Percentiles rank a stretch among this genome's conserved stretches.
These are phyloP conservation scores for Leuctra nigra DNA, from an alignment of 2,888 invertebrate species.

Conservation along the genomic window DNA sequence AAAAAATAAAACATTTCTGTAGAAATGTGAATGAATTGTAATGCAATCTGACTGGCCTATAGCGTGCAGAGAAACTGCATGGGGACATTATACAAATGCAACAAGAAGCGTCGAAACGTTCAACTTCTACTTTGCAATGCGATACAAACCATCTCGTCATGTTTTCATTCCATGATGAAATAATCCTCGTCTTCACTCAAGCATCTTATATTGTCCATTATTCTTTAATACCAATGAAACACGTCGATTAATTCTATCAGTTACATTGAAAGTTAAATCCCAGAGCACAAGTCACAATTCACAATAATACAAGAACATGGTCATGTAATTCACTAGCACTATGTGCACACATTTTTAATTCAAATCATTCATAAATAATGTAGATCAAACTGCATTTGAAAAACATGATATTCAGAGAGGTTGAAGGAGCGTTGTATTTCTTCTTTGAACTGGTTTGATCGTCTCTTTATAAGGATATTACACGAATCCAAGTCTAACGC, in stretches of 20 bases:
- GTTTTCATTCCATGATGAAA: no score
- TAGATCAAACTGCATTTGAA: slow-evolving; percentile 19
- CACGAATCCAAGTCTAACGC: slow-evolving; percentile 22
- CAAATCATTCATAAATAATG: slow-evolving; percentile 21
- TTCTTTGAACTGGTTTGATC: slow-evolving; percentile 19
- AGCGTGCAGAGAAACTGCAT: no score
- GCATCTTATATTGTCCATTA: no score
- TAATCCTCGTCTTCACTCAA: no score
- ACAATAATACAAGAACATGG: not conserved
- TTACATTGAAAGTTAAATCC: not conserved
- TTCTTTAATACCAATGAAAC: not conserved
- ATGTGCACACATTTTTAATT: not conserved
- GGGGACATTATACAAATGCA: no score
- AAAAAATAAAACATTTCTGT: no score
- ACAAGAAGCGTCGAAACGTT: no score
- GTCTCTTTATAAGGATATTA: slow-evolving; percentile 20
- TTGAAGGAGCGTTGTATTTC: slow-evolving; percentile 15
- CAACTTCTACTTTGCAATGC: no score
- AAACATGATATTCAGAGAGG: slow-evolving; percentile 14
- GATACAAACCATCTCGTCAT: no score
- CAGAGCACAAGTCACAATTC: not conserved
- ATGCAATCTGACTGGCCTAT: no score
- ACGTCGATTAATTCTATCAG: not conserved
- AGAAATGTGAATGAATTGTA: no score
- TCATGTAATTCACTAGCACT: not conserved